Conservation (phyloP, 2,113 vertebrate species). For the Terrapene triunguis region DNA sequence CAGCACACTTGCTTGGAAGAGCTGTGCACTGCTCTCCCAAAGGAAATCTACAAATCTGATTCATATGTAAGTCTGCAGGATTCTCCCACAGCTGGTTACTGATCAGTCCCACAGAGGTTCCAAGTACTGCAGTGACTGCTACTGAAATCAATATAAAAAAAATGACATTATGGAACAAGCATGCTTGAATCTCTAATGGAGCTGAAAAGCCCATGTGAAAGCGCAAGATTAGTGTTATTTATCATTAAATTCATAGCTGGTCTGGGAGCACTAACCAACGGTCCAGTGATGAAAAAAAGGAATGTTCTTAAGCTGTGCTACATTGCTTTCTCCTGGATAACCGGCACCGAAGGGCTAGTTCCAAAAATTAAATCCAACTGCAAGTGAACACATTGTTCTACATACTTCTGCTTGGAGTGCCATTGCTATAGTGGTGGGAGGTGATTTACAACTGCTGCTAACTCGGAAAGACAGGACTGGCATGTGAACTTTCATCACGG, state of each 20-base stretch:
- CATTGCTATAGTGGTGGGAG: background rate
- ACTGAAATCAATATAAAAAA: background rate
- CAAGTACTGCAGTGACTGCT: background rate
- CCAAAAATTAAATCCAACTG: background rate
- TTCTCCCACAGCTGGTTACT: background rate
- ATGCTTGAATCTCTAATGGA: background rate
- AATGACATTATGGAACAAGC: background rate
- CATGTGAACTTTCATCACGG: background rate
- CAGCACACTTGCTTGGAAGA: conserved; percentile 22
- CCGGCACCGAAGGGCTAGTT: background rate
- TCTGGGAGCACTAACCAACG: background rate
- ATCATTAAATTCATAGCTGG: conserved; percentile 33
- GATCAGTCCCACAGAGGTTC: conserved; percentile 15
- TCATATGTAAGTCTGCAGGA: background rate
- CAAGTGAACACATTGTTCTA: background rate
- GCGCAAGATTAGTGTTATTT: background rate
- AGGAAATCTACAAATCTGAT: background rate
- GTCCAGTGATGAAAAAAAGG: background rate
- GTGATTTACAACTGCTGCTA: background rate
- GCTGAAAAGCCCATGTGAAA: background rate
- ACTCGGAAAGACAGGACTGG: background rate
- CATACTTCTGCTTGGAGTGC: background rate
- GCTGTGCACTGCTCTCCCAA: background rate
- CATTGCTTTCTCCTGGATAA: background rate
- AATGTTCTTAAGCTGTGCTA: background rate